Evolutionary conservation across 2,888 invertebrate species (phyloP), one percentile per base, ranked within the genome.

Genomic region (Bellardia bayeri): DNA sequence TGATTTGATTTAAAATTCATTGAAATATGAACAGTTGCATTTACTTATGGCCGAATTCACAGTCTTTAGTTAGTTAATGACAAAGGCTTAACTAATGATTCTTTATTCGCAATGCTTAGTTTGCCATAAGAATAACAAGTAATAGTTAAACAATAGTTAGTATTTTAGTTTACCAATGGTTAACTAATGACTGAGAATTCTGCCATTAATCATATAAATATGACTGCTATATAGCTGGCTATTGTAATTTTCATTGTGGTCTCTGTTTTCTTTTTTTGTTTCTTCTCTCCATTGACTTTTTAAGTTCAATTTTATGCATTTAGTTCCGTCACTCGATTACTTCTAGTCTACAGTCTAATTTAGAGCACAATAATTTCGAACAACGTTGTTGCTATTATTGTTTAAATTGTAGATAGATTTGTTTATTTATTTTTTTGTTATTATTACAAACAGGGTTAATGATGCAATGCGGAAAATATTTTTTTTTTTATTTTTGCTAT

Each of bases 401-500:
- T 45, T 51, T 49, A 33, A 49, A n/a, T 11, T 63, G 58, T 72
- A 51, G 23, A 69, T 23, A 45, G 49, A 58, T 40, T 64, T 42
- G n/a, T 80, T 11, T 23, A 4, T 66, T 71, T 58, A 2, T 72
- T 72, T 71, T 23, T 23, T 23, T 23, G 23, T 23, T 23, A 23
- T 23, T 75, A 80, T 80, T 80, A 71, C 49, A 76, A 72, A 69
- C 81, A 72, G 81, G 68, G 69, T 78, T 84, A 82, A 87, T 84
- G 74, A 84, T 84, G 84, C 81, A 84, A 82, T 83, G 84, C 84
- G 81, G 81, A 87, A 84, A 87, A 71, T 82, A 30, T 64, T 37
- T 79, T 69, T 11, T 2, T n/a, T 64, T 37, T 8, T 61, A 40
- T 37, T 9, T 42, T 58, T 75, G 45, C n/a, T 33, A 16, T 13